Evolutionary conservation across 2,888 invertebrate genomes (phyloP), one percentile per base, ranked within the genome.

Genomic region (Meta bourneti): DNA sequence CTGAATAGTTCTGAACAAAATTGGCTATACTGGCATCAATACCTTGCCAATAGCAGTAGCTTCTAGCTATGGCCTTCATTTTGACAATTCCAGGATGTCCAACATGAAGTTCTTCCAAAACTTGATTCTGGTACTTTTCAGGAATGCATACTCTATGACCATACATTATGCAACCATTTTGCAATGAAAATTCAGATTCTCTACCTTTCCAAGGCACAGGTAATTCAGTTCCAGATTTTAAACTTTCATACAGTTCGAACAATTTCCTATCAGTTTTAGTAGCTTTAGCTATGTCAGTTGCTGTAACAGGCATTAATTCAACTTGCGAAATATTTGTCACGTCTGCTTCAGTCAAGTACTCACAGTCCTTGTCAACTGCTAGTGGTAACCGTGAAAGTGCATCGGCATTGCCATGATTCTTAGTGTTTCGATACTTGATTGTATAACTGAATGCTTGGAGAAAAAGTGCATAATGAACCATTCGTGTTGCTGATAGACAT

Each of bases 101-200:
- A 34, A 34, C 34, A 34, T 34, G 34, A 34, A 34, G 34, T 34
- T 34, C 34, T 34, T 34, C 34, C 34, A 4, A 34, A 34, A 34
- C 34, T 34, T 34, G 34, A 34, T 34, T 34, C 34, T 77, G 77
- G 77, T 52, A 77, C 77, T 77, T 77, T 85, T 85, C 85, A 85
- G 85, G 85, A 85, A 77, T 85, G 85, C 75, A 85, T 85, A 85
- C 77, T 85, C 85, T 85, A 85, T 85, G 85, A 85, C 85, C 85
- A 85, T 85, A 85, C 85, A 85, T 85, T 77, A 85, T 85, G 85
- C 85, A 85, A 77, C 85, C 85, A 85, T 85, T 85, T 85, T 85
- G 85, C 85, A 85, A 85, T 85, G 85, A 85, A 85, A 85, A 85
- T 85, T 85, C 77, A 85, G 85, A 85, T 85, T 85, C 85, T 85